Base-by-base conservation (phyloP, 2,888 invertebrate species). In the Eupithecia subfuscata region DNA sequence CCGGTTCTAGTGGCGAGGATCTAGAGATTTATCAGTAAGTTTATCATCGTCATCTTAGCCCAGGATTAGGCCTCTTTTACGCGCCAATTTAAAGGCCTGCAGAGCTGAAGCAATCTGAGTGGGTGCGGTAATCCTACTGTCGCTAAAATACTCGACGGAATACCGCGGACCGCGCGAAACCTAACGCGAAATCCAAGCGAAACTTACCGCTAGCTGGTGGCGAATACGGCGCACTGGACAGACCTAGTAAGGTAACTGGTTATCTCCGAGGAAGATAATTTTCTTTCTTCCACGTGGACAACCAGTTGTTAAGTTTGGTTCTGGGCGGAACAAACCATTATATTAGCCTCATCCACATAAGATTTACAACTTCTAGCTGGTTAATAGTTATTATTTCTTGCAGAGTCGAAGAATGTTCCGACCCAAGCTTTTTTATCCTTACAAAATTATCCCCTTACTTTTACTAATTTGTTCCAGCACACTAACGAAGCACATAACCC, bases 21-120 rank as follows among this genome's bases (percentile, higher is more conserved):
- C 92, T 97, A 76, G 97, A 97, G 91, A 97, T 97, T 75, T 97
- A 96, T 87, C 96, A 96, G 97, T 97, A 86, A 88, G 93, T 56
- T 25, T 25, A 25, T 60, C 60, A 25, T 60, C 56, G 22, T 12
- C 12, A 60, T 12, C 12, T 48, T 0, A 18, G 48, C 8, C 60
- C 12, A 12, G 12, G 5, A 25, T 14, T 14, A 60, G 25, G 22
- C 14, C 25, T 60, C 25, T 25, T 12, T 60, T 25, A 22, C 52
- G 52, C 3, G 52, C 3, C 22, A 56, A 56, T 11, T 11, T 22
- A 56, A 56, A 11, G 11, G 4, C 52, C 52, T 56, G 52, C 8
- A 52, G 52, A 52, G n/a, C n/a, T 22, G 9, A 56, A 22, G n/a
- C n/a, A n/a, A 56, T 11, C n/a, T 0, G 11, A 11, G n/a, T n/a